Conservation (phyloP, 2,888 invertebrate species). For the Rapana venosa region DNA sequence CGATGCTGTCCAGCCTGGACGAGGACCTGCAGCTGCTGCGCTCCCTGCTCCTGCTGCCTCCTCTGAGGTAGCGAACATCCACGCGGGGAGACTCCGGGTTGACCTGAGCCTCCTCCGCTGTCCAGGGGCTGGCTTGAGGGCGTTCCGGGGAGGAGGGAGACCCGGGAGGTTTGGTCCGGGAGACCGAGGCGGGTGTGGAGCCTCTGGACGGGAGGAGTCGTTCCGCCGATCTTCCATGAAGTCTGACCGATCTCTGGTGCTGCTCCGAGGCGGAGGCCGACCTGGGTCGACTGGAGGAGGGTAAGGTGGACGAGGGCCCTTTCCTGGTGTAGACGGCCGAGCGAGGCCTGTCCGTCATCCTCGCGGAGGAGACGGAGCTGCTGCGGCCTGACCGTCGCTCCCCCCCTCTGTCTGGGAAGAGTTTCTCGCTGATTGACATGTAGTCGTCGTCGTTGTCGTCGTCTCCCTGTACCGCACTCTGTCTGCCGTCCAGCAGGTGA, state of each 20-base stretch:
- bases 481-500: neutral
- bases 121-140: neutral
- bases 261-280: neutral
- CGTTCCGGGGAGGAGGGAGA: neutral
- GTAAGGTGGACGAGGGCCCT: neutral
- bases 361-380: neutral
- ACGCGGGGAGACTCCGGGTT: slow-evolving; percentile 3
- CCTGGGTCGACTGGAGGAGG: neutral
- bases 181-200: neutral
- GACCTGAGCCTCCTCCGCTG: neutral
- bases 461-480: neutral
- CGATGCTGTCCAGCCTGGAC: neutral
- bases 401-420: neutral
- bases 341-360: neutral
- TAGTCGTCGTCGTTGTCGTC: neutral
- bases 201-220: neutral
- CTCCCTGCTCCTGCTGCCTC: neutral
- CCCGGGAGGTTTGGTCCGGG: neutral
- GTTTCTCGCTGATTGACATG: neutral
- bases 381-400: neutral
- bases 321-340: neutral
- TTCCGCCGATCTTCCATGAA: neutral
- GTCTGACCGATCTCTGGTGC: neutral
- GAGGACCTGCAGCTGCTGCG: neutral
- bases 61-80: neutral